Conservation (phyloP, 1,140 invertebrate genomes). For the Aphaenogaster floridana region DNA sequence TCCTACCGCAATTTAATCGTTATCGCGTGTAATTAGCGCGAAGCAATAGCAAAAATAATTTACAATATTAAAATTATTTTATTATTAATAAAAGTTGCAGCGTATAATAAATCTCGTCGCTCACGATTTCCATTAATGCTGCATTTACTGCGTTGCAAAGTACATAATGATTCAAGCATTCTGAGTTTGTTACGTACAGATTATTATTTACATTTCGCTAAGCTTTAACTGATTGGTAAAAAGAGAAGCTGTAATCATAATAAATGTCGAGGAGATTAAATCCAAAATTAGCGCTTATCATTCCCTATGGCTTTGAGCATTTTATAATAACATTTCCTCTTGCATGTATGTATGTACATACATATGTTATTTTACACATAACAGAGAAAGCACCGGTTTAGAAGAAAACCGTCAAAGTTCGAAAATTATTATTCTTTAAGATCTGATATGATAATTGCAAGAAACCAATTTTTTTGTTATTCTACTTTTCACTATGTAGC, state of each 20-base stretch:
- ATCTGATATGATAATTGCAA: background rate
- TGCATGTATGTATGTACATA: background rate
- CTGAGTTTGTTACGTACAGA: background rate
- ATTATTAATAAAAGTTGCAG: background rate
- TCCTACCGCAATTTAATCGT: background rate
- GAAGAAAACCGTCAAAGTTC: background rate
- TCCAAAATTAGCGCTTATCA: background rate
- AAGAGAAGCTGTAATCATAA: background rate
- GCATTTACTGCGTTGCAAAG: background rate
- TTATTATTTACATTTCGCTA: background rate
- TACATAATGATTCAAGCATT: background rate
- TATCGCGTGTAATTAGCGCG: background rate
- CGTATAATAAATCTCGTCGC: background rate
- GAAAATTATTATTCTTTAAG: background rate
- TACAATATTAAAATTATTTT: conserved; percentile 15
- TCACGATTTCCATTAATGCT: background rate
- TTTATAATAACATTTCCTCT: background rate
- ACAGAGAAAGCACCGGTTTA: background rate
- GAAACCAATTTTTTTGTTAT: background rate
- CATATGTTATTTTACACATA: background rate
- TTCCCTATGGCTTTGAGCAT: background rate
- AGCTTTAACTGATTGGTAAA: background rate
- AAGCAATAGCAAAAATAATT: background rate
- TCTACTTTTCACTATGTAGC: background rate
- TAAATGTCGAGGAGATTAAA: background rate